A percentile compares a stretch with the other conserved stretches of the same genome.
Evolutionary conservation across 92 coral and sea anemone genomes (phyloP).

Genomic region (Ricordea florida): DNA sequence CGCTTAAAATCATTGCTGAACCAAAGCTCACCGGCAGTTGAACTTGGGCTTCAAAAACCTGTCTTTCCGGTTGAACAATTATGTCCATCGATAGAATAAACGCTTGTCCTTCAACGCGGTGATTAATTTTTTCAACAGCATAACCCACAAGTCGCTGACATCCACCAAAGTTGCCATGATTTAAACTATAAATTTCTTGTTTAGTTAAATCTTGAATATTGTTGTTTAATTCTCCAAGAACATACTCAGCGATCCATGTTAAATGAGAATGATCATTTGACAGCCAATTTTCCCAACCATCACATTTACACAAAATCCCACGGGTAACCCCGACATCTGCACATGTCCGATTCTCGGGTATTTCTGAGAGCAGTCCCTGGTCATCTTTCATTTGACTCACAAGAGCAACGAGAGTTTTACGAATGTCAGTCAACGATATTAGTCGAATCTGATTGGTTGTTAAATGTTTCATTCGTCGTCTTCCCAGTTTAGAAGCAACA

Average conservation of each 20-base stretch:
- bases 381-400: not conserved
- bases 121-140: constrained; percentile 40
- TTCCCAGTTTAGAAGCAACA: constrained; percentile 43
- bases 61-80: constrained; percentile 30
- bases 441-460: constrained; percentile 44
- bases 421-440: constrained; percentile 38
- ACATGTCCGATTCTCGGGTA: constrained; percentile 51
- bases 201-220: constrained; percentile 23
- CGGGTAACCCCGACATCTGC: constrained; percentile 2
- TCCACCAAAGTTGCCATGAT: not conserved
- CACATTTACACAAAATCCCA: constrained; percentile 50
- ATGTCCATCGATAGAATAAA: constrained; percentile 39
- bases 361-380: constrained; percentile 46
- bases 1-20: not conserved
- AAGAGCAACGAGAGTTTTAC: constrained; percentile 40
- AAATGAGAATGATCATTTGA: constrained; percentile 43
- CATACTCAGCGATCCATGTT: constrained; percentile 70
- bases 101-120: constrained; percentile 10
- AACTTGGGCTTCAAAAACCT: constrained; percentile 49
- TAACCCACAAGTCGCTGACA: constrained; percentile 55
- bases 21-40: constrained; percentile 14
- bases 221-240: constrained; percentile 64
- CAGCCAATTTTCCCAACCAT: constrained; percentile 47
- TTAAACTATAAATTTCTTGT: not conserved
- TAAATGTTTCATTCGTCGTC: constrained; percentile 32